Evolutionary conservation across 1,140 invertebrate species (phyloP), one percentile per base, ranked within the genome.

Genomic region (Medauroidea extradentata): DNA sequence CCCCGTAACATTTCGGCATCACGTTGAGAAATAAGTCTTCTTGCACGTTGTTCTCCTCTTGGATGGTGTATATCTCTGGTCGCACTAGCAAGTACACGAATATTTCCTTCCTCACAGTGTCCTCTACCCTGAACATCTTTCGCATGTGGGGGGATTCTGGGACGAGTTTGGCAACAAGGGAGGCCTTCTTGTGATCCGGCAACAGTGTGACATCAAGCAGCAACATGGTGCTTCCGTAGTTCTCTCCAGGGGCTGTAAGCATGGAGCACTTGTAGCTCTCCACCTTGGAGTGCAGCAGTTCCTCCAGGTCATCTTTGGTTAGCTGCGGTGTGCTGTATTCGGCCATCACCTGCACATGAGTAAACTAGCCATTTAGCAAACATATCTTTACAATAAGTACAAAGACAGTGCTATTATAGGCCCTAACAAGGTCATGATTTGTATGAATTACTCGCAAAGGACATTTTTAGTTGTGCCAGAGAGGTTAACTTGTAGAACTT

Each of bases 221-320:
- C 16, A 57, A 3, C n/a, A 57, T 29, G 42, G 43, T 49, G 41
- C 55, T 57, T 14, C 55, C 55, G 49, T 57, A 57, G 21, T 57
- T 57, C 9, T 57, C 55, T 7, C 55, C 55, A 16, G 42, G 52
- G 13, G 23, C 27, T 19, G 52, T 53, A 4, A 53, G 52, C 8
- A 24, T 9, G 13, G n/a, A 29, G 3, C 3, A 16, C 29, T 50
- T 24, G 21, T 16, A 34, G 29, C 5, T 7, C 5, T 34, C 29
- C 29, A 34, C 29, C 29, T 34, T 34, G 29, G 5, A 7, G 29
- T 34, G 29, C 29, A 34, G 29, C 29, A 34, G 29, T 11, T 34
- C 29, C 29, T 34, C 29, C 29, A 34, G 29, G 29, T 34, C 29
- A 11, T 4, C 4, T 34, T 34, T 34, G 29, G 29, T 7, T 4